Percentiles rank a stretch among this genome's conserved stretches.
These are phyloP conservation scores for Planiliza haematocheilus DNA, from an alignment of 2,113 vertebrate genomes.

Conservation along the genomic window DNA sequence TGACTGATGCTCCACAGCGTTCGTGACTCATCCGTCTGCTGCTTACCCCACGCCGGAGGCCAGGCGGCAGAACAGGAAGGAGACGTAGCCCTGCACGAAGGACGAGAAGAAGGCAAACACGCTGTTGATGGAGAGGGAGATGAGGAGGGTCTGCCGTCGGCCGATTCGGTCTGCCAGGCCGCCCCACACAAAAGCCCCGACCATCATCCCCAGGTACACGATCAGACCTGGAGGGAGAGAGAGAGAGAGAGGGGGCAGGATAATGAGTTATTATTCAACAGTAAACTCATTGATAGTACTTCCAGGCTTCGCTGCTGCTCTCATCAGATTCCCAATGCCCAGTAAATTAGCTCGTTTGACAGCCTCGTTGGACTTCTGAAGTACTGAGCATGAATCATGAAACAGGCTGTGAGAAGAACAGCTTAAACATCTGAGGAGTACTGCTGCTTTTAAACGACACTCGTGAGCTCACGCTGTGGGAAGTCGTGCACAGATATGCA, in stretches of 20 bases:
- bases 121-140: slow-evolving; percentile 98
- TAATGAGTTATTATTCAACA: slow-evolving; percentile 49
- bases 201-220: slow-evolving; percentile 98
- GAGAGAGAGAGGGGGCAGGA: slow-evolving; percentile 30
- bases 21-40: slow-evolving; percentile 39
- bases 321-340: slow-evolving; percentile 24
- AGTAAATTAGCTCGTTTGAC: slow-evolving; percentile 20
- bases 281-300: slow-evolving; percentile 42
- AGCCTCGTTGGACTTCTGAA: background rate
- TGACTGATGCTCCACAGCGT: background rate
- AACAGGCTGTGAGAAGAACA: background rate
- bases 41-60: slow-evolving; percentile 95
- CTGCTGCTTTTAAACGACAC: no score
- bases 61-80: slow-evolving; percentile 96
- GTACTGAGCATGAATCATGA: slow-evolving; percentile 16
- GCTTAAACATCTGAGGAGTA: background rate
- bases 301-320: slow-evolving; percentile 17
- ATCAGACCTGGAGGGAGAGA: slow-evolving; percentile 86
- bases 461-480: no score
- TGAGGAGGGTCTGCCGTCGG: slow-evolving; percentile 94
- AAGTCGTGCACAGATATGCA: no score
- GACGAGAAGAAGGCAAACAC: slow-evolving; percentile 99
- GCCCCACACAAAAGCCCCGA: slow-evolving; percentile 97
- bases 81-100: slow-evolving; percentile 97
- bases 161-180: slow-evolving; percentile 95